Conservation (phyloP, 2,888 invertebrate genomes). For the Cheilosia soror region DNA sequence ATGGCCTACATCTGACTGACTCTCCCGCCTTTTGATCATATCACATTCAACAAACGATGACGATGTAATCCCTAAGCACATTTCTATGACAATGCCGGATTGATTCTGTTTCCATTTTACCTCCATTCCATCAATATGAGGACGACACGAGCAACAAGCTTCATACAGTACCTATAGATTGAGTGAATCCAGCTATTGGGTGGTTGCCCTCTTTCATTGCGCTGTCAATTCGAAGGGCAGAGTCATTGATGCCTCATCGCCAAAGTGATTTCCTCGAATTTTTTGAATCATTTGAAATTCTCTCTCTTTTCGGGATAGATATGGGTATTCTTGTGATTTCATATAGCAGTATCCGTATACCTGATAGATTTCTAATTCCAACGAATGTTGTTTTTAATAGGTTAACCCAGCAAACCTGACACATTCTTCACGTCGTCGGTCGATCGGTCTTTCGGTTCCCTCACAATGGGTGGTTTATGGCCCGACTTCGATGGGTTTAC, state of each 20-base stretch:
- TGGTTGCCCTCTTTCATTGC: not conserved
- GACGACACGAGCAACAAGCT: constrained; percentile 46
- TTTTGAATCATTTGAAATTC: constrained; percentile 69
- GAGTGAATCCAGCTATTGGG: not conserved
- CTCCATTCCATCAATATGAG: not conserved
- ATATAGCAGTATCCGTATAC: constrained; percentile 23
- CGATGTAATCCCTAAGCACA: constrained; percentile 27
- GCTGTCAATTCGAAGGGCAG: constrained; percentile 27
- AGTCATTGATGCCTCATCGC: not conserved
- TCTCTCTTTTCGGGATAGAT: constrained; percentile 23
- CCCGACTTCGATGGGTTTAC: constrained; percentile 54
- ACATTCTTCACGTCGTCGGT: constrained; percentile 10
- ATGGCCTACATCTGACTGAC: not conserved
- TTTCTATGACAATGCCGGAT: constrained; percentile 36
- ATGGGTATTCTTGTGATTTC: constrained; percentile 50
- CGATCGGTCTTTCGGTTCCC: not conserved
- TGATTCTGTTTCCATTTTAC: constrained; percentile 19
- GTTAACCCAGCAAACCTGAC: constrained; percentile 59
- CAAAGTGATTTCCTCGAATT: constrained; percentile 27
- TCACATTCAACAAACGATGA: not conserved
- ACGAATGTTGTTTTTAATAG: constrained; percentile 70
- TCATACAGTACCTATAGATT: not conserved
- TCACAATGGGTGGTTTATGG: constrained; percentile 18
- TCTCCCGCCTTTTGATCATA: not conserved
- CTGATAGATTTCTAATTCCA: constrained; percentile 70